phyloP scores from a whole-genome alignment of 2,113 vertebrate species.

The Oplegnathus fasciatus region DNA sequence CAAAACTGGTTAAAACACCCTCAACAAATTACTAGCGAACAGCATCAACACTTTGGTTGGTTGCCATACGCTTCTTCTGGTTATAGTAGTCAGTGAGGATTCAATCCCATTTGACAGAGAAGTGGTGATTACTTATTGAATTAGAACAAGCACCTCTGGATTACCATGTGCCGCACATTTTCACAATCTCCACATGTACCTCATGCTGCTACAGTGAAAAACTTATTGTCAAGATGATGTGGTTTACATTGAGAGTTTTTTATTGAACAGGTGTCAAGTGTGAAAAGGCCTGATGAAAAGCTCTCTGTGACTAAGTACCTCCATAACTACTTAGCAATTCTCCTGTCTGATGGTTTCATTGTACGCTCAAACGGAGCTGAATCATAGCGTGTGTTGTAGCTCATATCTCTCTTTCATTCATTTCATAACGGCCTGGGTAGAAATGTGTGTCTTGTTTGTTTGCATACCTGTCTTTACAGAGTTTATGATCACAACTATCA shows the following conservation, averaged over 20 bases:
- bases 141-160: conserved; percentile 16
- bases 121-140: conserved; percentile 16
- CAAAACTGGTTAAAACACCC: neutral
- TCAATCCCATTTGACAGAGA: conserved; percentile 23
- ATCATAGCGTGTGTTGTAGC: neutral
- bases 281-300: conserved; percentile 60
- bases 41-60: neutral
- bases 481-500: conserved; percentile 13
- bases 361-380: conserved; percentile 27
- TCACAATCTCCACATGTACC: conserved; percentile 1
- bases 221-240: conserved; percentile 12
- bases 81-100: conserved; percentile 10
- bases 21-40: neutral
- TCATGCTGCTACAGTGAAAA: conserved; percentile 30
- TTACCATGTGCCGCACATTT: conserved; percentile 7
- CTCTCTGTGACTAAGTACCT: conserved; percentile 50
- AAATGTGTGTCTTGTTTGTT: conserved; percentile 16
- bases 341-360: conserved; percentile 37
- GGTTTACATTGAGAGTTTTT: conserved; percentile 36
- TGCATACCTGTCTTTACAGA: conserved; percentile 20
- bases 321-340: conserved; percentile 33
- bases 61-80: neutral
- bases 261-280: conserved; percentile 61
- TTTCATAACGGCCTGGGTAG: neutral
- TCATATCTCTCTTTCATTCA: conserved; percentile 33